A percentile compares a stretch with the other conserved stretches of the same genome.
phyloP scores from a whole-genome alignment of 2,113 vertebrate genomes.

The Forbesichthys agassizii region DNA sequence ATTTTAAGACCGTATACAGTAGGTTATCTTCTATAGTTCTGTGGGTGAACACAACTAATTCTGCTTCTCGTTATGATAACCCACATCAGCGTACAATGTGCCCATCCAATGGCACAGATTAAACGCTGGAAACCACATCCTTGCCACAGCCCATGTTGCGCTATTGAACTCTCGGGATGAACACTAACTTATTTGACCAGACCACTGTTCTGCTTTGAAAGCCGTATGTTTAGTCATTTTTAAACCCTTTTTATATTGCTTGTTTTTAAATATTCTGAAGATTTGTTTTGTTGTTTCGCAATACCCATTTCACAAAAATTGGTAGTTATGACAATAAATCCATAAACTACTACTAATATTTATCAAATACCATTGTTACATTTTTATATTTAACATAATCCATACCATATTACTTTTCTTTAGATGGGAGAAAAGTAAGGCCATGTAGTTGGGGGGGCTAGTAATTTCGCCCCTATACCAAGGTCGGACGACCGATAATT shows the following conservation, averaged over 20 bases:
- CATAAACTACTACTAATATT: too few species aligned
- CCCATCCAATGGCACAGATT: neutral
- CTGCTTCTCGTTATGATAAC: neutral
- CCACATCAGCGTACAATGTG: neutral
- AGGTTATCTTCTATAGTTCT: too few species aligned
- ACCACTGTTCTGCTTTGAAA: conserved; percentile 42
- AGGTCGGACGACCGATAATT: too few species aligned
- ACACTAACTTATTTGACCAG: conserved; percentile 46
- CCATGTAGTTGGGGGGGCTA: too few species aligned
- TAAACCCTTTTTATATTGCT: neutral
- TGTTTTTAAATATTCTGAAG: neutral
- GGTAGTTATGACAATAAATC: too few species aligned
- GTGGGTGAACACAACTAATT: neutral
- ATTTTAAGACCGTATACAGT: neutral
- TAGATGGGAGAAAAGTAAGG: too few species aligned
- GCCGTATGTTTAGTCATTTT: conserved; percentile 6
- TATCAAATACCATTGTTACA: neutral
- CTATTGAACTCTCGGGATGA: conserved; percentile 38
- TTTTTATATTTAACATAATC: neutral
- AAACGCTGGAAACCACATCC: conserved; percentile 16
- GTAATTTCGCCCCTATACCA: too few species aligned
- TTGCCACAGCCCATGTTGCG: conserved; percentile 37
- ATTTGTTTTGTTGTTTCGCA: neutral
- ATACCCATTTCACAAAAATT: too few species aligned
- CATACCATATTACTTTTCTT: too few species aligned